Conservation (phyloP, 1,140 invertebrate species). For the Sarcophaga peregrina region DNA sequence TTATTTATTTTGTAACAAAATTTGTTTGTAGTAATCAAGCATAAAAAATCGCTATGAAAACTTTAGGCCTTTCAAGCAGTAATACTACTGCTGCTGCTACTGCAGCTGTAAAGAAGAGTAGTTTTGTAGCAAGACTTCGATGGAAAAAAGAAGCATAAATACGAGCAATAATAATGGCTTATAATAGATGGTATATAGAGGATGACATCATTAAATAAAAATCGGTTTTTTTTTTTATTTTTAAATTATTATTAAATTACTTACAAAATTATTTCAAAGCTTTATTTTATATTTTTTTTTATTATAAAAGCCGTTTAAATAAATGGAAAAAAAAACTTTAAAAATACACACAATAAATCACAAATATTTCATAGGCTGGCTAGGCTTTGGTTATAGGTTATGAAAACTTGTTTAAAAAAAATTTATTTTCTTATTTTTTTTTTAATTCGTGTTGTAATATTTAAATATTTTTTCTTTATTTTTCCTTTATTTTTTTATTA, state of each 20-base stretch:
- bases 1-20: not conserved
- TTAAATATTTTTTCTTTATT: too few species aligned
- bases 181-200: not conserved
- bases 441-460: too few species aligned
- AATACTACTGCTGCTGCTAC: not conserved
- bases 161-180: conserved; percentile 16
- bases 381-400: too few species aligned
- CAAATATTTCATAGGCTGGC: not conserved
- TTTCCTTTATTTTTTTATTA: too few species aligned
- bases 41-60: not conserved
- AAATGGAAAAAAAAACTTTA: not conserved
- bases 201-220: conserved; percentile 15
- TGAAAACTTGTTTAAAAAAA: too few species aligned
- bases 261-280: not conserved
- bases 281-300: not conserved
- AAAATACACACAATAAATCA: not conserved
- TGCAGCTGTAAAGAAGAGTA: too few species aligned
- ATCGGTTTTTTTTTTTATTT: too few species aligned
- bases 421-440: too few species aligned
- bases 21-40: not conserved
- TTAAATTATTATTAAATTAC: too few species aligned
- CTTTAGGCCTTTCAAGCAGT: not conserved
- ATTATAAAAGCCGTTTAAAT: not conserved
- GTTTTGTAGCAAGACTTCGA: not conserved
- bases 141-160: not conserved